Base-by-base conservation (phyloP, 2,888 invertebrate species). In the Caenorhabditis sinica region DNA sequence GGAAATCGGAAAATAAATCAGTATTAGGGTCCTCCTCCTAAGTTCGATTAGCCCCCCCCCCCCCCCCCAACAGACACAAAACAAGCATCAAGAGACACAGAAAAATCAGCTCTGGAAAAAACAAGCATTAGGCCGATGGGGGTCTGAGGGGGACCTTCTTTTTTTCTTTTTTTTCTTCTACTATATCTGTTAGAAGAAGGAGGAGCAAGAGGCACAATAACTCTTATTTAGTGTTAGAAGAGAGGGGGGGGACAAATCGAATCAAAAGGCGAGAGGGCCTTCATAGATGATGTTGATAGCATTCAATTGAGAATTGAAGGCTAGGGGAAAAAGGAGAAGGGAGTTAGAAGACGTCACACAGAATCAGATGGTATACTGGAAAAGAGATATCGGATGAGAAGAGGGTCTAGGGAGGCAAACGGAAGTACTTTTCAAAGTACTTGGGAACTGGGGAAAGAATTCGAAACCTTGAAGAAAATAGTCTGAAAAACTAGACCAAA, bases 11-110 rank as follows among this genome's bases (percentile, higher is more conserved):
- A 58, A 60, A 69, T 69, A 68, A 77, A 56, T 69, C 69, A 69
- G 56, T 40, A 40, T 69, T 69, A 69, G 23, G 9, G 45, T n/a
- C 9, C 17, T 9, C 28, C 8, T 25, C 28, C 20, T n/a, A 28
- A 51, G 53, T 66, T 66, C 68, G 68, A 68, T 68, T 68, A 68
- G 68, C 28, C n/a, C n/a, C n/a, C n/a, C n/a, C n/a, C n/a, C n/a
- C n/a, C n/a, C n/a, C n/a, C n/a, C n/a, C n/a, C 11, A 49, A 66
- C 2, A 20, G 53, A 43, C 61, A 36, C 30, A 60, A 13, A 60
- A 33, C n/a, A 33, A 28, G 20, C 11, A 36, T 9, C 13, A 58
- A 28, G 20, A 3, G 15, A 49, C n/a, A 36, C 13, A n/a, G 65
- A 13, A 66, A 30, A 63, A n/a, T n/a, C n/a, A n/a, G n/a, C n/a